phyloP scores from a whole-genome alignment of 2,888 invertebrate species.

The Anarsia innoxiella region DNA sequence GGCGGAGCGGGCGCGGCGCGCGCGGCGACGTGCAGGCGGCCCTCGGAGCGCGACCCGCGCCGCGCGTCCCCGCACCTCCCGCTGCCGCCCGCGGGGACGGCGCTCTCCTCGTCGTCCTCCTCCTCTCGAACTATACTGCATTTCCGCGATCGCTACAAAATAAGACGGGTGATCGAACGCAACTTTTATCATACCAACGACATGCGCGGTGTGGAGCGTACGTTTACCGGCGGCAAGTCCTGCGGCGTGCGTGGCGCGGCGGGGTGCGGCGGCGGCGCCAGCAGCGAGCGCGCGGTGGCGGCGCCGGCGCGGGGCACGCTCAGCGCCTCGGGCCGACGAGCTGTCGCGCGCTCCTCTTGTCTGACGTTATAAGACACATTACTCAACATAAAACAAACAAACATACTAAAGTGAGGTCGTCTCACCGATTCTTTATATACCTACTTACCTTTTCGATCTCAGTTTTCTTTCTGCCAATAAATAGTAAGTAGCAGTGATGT shows the following conservation, averaged over 20 bases:
- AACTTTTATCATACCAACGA: too few species aligned
- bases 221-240: constrained; percentile 78
- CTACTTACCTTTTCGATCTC: constrained; percentile 79
- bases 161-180: too few species aligned
- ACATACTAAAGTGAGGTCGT: neutral
- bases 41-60: constrained; percentile 87
- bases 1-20: constrained; percentile 77
- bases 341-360: constrained; percentile 36
- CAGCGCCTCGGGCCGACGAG: constrained; percentile 52
- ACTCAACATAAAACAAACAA: neutral
- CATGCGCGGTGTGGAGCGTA: neutral
- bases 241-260: constrained; percentile 80
- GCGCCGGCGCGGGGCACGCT: constrained; percentile 47
- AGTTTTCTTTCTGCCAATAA: constrained; percentile 95
- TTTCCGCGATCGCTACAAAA: constrained; percentile 80
- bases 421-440: neutral
- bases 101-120: constrained; percentile 89
- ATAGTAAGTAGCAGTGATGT: constrained; percentile 98
- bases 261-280: constrained; percentile 51
- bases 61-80: constrained; percentile 71
- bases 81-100: constrained; percentile 64
- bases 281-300: constrained; percentile 32
- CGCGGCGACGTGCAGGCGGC: constrained; percentile 81
- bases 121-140: constrained; percentile 95
- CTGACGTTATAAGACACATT: constrained; percentile 22